phyloP scores from a whole-genome alignment of 1,140 invertebrate species.

The Pomacea maculata region DNA sequence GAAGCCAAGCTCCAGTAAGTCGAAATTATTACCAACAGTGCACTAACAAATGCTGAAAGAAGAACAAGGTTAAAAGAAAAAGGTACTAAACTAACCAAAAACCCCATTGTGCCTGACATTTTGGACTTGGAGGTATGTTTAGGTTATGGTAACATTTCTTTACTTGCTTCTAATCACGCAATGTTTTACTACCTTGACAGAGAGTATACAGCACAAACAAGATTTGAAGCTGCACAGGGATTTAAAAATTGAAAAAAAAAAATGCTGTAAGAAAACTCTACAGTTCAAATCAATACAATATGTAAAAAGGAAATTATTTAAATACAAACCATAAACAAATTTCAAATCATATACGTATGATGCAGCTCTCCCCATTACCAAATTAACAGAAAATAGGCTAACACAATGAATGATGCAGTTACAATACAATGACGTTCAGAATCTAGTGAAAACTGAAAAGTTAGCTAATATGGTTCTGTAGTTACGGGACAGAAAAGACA shows the following conservation, averaged over 20 bases:
- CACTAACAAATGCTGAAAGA: too few species aligned
- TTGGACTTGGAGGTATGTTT: conserved; percentile 20
- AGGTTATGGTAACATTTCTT: too few species aligned
- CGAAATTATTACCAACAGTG: not conserved
- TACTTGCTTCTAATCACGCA: too few species aligned
- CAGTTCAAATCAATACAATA: too few species aligned
- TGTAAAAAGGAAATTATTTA: not conserved
- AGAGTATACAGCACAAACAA: too few species aligned
- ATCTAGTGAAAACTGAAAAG: conserved; percentile 21
- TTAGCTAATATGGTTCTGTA: conserved; percentile 1
- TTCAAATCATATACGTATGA: conserved; percentile 6
- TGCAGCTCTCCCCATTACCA: conserved; percentile 22
- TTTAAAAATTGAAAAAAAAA: too few species aligned
- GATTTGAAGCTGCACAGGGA: too few species aligned
- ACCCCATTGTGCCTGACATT: conserved; percentile 3
- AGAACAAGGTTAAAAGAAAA: too few species aligned
- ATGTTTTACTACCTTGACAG: too few species aligned
- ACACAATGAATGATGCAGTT: conserved; percentile 15
- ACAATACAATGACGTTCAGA: conserved; percentile 10
- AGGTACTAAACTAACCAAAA: too few species aligned
- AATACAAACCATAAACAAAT: conserved; percentile 1
- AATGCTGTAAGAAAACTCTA: too few species aligned
- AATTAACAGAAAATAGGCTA: conserved; percentile 18
- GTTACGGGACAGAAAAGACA: not conserved
- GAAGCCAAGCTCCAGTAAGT: conserved; percentile 9